Percentiles rank a stretch among this genome's conserved stretches.
Conservation (phyloP, 2,797 vertebrate genomes). For the Lemur catta region DNA sequence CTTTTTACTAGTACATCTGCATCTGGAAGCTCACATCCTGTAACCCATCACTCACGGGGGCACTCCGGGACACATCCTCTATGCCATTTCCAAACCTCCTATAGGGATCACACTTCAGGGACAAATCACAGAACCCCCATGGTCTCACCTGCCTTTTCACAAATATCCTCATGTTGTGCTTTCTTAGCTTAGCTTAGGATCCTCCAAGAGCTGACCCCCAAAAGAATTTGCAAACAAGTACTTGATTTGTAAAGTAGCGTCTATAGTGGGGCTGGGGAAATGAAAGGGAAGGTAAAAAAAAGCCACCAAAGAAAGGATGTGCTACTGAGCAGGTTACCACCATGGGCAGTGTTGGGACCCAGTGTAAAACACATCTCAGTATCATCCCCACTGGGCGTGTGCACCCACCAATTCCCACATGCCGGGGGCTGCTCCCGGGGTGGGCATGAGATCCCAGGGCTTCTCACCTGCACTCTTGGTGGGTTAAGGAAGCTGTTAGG, state of each 20-base stretch:
- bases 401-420: no score
- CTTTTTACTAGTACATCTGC: neutral
- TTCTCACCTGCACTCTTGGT: neutral
- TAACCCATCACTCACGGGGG: neutral
- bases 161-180: neutral
- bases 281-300: neutral
- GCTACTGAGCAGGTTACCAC: fast-evolving
- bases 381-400: neutral
- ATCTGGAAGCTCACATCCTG: neutral
- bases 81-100: neutral
- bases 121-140: neutral
- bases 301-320: neutral
- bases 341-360: fast-evolving
- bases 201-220: neutral
- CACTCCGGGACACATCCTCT: neutral
- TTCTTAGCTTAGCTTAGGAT: neutral
- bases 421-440: neutral
- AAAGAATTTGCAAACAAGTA: neutral
- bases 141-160: neutral
- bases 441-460: neutral
- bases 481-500: neutral
- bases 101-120: neutral
- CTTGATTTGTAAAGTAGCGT: neutral
- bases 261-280: neutral
- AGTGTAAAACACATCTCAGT: neutral